Conservation (phyloP, 2,888 invertebrate species). For the Spisula subtruncata region DNA sequence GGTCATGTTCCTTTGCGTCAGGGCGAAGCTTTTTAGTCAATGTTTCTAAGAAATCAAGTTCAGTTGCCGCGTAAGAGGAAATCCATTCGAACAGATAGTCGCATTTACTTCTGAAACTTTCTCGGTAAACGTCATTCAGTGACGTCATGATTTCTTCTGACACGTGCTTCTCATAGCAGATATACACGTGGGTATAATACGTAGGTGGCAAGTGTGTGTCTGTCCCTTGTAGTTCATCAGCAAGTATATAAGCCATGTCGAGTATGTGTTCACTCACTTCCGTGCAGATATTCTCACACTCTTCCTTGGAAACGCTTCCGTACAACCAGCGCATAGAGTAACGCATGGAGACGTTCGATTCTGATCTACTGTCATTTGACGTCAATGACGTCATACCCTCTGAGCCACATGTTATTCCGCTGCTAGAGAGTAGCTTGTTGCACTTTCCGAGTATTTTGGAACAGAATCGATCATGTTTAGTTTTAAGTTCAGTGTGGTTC, state of each 20-base stretch:
- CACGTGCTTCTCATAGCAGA: slow-evolving; percentile 82
- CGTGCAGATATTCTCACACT: slow-evolving; percentile 63
- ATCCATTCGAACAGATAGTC: slow-evolving; percentile 65
- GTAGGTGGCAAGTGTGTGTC: slow-evolving; percentile 1
- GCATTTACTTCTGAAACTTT: slow-evolving; percentile 71
- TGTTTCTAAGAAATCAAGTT: slow-evolving; percentile 72
- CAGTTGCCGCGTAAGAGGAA: slow-evolving; percentile 60
- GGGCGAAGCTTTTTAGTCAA: slow-evolving; percentile 47
- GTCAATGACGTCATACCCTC: not conserved
- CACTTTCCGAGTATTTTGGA: slow-evolving; percentile 49
- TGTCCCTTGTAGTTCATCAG: slow-evolving; percentile 45
- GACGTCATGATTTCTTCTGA: slow-evolving; percentile 75
- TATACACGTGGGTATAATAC: slow-evolving; percentile 78
- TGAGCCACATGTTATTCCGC: not conserved
- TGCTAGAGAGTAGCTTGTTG: slow-evolving; percentile 23
- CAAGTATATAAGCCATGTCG: slow-evolving; percentile 61
- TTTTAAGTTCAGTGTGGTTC: slow-evolving; percentile 50
- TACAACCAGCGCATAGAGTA: slow-evolving; percentile 59
- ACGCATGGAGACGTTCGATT: not conserved
- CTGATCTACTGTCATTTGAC: not conserved
- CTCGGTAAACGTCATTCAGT: slow-evolving; percentile 76
- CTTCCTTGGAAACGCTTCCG: slow-evolving; percentile 61
- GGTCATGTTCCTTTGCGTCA: not conserved
- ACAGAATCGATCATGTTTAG: slow-evolving; percentile 63
- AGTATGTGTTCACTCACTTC: slow-evolving; percentile 70